Evolutionary conservation across 2,113 vertebrate genomes (phyloP), one percentile per base, ranked within the genome.

Genomic region (Cyanoderma ruficeps): DNA sequence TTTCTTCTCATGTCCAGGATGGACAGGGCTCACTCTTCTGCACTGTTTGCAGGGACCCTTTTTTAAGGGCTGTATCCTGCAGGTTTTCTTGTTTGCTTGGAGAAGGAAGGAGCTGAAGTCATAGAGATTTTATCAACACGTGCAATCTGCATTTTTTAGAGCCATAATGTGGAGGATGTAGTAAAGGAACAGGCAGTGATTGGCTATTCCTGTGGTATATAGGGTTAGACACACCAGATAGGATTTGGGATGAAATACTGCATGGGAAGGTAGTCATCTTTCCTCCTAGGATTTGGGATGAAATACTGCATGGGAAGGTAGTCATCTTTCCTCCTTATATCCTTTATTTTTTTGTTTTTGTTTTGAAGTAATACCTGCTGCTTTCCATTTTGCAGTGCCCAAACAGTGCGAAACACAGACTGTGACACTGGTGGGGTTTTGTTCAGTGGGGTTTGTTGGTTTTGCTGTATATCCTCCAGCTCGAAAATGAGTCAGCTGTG

Each of bases 361-460:
- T 86, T 57, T 75, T 86, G 5, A 46, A 80, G 16, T 44, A 63
- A 52, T 89, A 67, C 86, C 93, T 94, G 86, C 76, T 89, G 95
- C 76, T 94, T 94, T 89, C 75, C 77, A 81, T 93, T 95, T 92
- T 81, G 72, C 89, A 83, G 83, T 64, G 80, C 63, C 80, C 94
- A 68, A 93, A 37, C 44, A 3, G 67, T 55, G 75, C 74, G 85
- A 90, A 94, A 86, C 1, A 8, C 59, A 60, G 39, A 14, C 79
- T 80, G 67, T 63, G 63, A 30, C 49, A 53, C 10, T 15, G 31
- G 22, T 39, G 60, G 39, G 24, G 10, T 50, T 50, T 90, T 76
- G n/a, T 81, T 92, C 87, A 25, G 42, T 35, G 16, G 8, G 2
- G 53, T 61, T 80, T 87, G 28, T 68, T 86, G 71, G 15, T 28